Evolutionary conservation across 2,888 invertebrate genomes (phyloP).

Genomic region (Chymomyza amoena): DNA sequence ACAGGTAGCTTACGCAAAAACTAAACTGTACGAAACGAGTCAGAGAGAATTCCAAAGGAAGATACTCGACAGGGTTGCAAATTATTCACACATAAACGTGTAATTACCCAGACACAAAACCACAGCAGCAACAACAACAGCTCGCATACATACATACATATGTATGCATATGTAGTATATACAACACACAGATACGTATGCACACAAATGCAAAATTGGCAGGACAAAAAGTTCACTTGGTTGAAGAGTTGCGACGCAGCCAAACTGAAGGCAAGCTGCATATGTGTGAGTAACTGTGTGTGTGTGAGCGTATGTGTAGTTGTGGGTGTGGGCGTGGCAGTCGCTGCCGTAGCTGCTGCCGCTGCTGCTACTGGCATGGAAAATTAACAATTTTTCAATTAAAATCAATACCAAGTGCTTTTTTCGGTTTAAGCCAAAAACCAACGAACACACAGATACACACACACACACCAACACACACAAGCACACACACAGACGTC

Average conservation of each 20-base stretch:
- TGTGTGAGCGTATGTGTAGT: slow-evolving; percentile 18
- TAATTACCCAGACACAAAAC: slow-evolving; percentile 66
- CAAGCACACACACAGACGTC: not conserved
- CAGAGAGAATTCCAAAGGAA: not conserved
- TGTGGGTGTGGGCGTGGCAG: slow-evolving; percentile 33
- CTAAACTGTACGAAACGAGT: not conserved
- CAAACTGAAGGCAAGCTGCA: not conserved
- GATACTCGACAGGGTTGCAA: slow-evolving; percentile 49
- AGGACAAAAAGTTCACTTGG: slow-evolving; percentile 59
- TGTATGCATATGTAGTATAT: slow-evolving; percentile 2
- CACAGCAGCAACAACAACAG: slow-evolving; percentile 20
- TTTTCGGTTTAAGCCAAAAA: slow-evolving; percentile 41
- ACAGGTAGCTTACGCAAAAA: not conserved
- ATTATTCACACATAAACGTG: slow-evolving; percentile 73
- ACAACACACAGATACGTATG: slow-evolving; percentile 14
- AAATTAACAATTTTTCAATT: slow-evolving; percentile 79
- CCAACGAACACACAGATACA: slow-evolving; percentile 11
- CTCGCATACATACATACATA: slow-evolving; percentile 4
- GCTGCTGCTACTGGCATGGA: slow-evolving; percentile 65
- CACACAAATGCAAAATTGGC: slow-evolving; percentile 27
- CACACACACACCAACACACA: not conserved
- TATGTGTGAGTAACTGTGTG: slow-evolving; percentile 5
- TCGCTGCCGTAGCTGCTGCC: slow-evolving; percentile 17
- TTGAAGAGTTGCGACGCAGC: slow-evolving; percentile 30
- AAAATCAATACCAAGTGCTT: slow-evolving; percentile 77